Evolutionary conservation across 2,797 vertebrate genomes (phyloP).

Genomic region (Pterois miles): DNA sequence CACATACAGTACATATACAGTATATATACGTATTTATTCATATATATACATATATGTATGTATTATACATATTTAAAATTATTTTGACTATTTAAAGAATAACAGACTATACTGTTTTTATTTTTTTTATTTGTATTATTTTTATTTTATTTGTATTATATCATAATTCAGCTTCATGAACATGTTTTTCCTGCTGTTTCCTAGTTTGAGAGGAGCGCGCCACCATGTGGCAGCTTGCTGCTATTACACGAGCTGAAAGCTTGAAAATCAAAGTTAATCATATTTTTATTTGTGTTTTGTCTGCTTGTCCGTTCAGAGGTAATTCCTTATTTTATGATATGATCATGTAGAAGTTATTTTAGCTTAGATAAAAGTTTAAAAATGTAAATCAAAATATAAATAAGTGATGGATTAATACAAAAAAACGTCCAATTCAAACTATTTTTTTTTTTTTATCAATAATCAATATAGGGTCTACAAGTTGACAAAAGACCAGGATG

Average conservation of each 20-base stretch:
- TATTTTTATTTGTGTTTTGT: not conserved
- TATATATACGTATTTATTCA: no score
- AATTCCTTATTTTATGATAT: no score
- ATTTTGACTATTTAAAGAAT: not conserved
- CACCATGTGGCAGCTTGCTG: slow-evolving; percentile 45
- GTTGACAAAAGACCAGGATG: slow-evolving; percentile 27
- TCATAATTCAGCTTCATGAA: not conserved
- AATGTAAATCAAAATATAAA: not conserved
- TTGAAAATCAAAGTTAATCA: not conserved
- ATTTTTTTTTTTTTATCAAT: no score
- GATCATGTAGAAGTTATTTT: not conserved
- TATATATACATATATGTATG: no score
- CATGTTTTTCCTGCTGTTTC: not conserved
- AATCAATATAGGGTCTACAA: slow-evolving; percentile 1
- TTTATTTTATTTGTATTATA: not conserved
- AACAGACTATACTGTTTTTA: not conserved
- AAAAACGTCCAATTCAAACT: slow-evolving; percentile 1
- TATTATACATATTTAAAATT: no score
- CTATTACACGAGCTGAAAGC: slow-evolving; percentile 28
- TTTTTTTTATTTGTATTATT: not conserved
- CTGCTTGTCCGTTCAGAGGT: not conserved
- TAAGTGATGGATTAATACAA: no score
- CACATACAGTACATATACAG: no score
- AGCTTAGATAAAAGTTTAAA: not conserved
- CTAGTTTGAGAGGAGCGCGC: slow-evolving; percentile 53